Percentiles rank a stretch among this genome's conserved stretches.
These are phyloP conservation scores for Limnephilus auricula DNA, from an alignment of 2,888 invertebrate genomes.

Conservation along the genomic window DNA sequence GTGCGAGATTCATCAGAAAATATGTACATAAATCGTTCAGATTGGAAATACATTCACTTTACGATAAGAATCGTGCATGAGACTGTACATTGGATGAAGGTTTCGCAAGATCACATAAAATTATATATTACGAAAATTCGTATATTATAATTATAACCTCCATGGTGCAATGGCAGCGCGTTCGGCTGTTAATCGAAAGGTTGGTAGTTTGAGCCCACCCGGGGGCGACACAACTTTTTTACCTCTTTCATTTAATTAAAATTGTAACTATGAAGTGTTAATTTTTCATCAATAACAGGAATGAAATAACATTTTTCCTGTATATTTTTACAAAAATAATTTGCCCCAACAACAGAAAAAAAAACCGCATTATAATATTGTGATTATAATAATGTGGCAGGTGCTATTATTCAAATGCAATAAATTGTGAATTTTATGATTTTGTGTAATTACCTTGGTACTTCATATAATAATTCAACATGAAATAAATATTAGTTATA, in stretches of 20 bases:
- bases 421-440: background rate
- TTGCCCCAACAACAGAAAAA: background rate
- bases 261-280: background rate
- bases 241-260: background rate
- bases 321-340: background rate
- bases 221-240: slow-evolving; percentile 81
- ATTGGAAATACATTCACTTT: background rate
- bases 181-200: slow-evolving; percentile 99
- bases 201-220: slow-evolving; percentile 99
- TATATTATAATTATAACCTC: background rate
- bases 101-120: background rate
- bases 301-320: background rate
- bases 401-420: background rate
- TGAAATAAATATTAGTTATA: background rate
- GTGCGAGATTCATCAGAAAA: background rate
- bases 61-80: background rate
- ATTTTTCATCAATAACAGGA: too few relatives aligned
- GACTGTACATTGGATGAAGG: background rate
- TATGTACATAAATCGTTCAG: background rate
- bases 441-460: background rate
- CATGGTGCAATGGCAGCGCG: slow-evolving; percentile 81
- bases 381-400: background rate
- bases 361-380: background rate
- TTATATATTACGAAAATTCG: too few relatives aligned
- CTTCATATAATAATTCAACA: background rate